Evolutionary conservation across 35 echinoderm and acorn worm genomes (phyloP), one percentile per base, ranked within the genome.

Genomic region (Chiridota heheva): DNA sequence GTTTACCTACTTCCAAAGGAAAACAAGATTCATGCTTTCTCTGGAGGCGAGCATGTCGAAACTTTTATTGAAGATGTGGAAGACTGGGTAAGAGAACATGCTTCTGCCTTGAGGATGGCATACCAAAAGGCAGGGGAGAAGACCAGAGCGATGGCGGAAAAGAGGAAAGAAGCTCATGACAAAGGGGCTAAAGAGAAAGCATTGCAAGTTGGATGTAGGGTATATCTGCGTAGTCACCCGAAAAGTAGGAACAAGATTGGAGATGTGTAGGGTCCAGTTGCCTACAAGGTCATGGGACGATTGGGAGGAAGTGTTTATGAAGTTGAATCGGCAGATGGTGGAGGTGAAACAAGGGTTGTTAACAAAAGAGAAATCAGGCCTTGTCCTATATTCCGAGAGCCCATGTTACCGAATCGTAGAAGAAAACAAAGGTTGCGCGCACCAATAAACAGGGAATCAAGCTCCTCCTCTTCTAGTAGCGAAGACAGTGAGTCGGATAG

Each of bases 261-360:
- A 18, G 62, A 82, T 53, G 27, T 47, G 39, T 73, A 69, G 82
- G 47, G 37, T 42, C 13, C 46, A 18, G 12, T 22, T 5, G 27
- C 47, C 5, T 84, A 38, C 47, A 59, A 84, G 55, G 60, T 84
- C 27, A n/a, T 74, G 2, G 75, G 82, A 85, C 69, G 58, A 0
- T 42, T 44, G 13, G 28, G 42, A 33, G 46, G 44, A 30, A 43
- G 45, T 37, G 68, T 72, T 3, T 85, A 85, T 35, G 20, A 12
- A 3, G 48, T 85, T 44, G 58, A 74, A 63, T 49, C 17, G 6
- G 58, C 69, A 2, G 69, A 74, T 63, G 82, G 82, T 3, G 36
- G 26, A 5, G 82, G 82, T 0, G 4, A 3, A 31, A 2, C 8
- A 0, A 72, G 29, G n/a, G 46, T 1, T 73, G 82, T 85, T 12